These are phyloP conservation scores for Balaeniceps rex DNA, from an alignment of 2,113 vertebrate species.

Conservation along the genomic window DNA sequence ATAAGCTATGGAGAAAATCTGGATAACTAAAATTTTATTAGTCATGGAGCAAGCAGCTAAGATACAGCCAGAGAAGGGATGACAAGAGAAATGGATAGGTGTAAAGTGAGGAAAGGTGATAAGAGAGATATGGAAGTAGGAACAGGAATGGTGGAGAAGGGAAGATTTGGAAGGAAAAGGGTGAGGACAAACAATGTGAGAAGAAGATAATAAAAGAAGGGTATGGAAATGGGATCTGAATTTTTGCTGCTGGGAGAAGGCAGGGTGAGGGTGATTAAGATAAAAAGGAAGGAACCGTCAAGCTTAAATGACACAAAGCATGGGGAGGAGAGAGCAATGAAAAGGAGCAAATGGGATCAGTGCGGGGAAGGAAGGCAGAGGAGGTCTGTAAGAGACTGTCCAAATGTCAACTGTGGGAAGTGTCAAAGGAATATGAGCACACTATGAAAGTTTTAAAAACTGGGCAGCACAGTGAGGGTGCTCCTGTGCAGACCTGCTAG, in stretches of 20 bases:
- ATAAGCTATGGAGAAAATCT: neutral
- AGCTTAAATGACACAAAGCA: neutral
- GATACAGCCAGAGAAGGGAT: neutral
- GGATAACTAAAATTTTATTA: neutral
- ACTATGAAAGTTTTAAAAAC: neutral
- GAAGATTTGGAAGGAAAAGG: neutral
- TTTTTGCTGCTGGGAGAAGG: neutral
- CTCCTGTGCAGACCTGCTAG: constrained; percentile 15
- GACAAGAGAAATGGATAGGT: neutral
- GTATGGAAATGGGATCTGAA: neutral
- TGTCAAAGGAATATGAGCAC: neutral
- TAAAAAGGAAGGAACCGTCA: neutral
- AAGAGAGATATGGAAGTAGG: neutral
- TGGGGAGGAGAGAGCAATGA: neutral
- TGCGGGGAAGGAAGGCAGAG: neutral
- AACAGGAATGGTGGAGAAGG: neutral
- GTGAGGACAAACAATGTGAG: neutral
- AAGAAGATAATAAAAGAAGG: neutral
- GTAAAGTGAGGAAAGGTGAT: neutral
- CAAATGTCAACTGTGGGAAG: neutral
- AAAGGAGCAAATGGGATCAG: neutral
- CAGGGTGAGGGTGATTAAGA: neutral
- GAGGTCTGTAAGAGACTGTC: neutral
- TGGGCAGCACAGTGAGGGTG: neutral
- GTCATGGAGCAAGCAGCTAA: neutral